Conservation (phyloP, 2,888 invertebrate genomes). For the Tanytarsus gracilentus region DNA sequence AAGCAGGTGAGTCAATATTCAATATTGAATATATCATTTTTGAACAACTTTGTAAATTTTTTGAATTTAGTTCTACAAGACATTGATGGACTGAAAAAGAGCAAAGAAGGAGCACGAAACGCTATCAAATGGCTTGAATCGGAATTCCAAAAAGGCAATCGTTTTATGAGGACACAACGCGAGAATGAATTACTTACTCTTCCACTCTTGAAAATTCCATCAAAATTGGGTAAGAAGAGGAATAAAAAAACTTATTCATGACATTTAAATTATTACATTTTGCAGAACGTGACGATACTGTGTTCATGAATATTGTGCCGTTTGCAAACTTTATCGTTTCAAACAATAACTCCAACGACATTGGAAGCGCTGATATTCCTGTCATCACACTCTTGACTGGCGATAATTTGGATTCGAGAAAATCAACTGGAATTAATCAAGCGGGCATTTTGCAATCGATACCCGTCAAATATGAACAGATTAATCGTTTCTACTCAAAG, state of each 20-base stretch:
- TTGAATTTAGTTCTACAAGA: constrained; percentile 70
- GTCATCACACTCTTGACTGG: constrained; percentile 75
- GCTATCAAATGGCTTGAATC: constrained; percentile 89
- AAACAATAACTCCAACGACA: constrained; percentile 46
- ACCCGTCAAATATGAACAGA: constrained; percentile 72
- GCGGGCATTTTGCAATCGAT: constrained; percentile 70
- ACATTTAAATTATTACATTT: not conserved
- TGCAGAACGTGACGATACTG: constrained; percentile 41
- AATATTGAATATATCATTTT: constrained; percentile 20
- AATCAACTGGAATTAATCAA: constrained; percentile 54
- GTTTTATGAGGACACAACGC: constrained; percentile 79
- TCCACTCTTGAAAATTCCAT: constrained; percentile 64
- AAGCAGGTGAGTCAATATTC: constrained; percentile 57
- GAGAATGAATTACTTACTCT: constrained; percentile 68
- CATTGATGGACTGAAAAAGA: constrained; percentile 79
- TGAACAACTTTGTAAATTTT: not conserved
- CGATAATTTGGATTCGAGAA: constrained; percentile 41
- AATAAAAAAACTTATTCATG: not conserved
- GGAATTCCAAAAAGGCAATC: constrained; percentile 77
- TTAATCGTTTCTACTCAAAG: constrained; percentile 72
- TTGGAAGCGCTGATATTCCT: constrained; percentile 34
- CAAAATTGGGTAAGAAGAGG: constrained; percentile 56
- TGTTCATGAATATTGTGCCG: constrained; percentile 42
- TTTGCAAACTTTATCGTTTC: constrained; percentile 43
- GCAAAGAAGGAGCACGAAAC: constrained; percentile 74